Evolutionary conservation across 1,140 invertebrate species (phyloP).

Genomic region (Papilio dardanus): DNA sequence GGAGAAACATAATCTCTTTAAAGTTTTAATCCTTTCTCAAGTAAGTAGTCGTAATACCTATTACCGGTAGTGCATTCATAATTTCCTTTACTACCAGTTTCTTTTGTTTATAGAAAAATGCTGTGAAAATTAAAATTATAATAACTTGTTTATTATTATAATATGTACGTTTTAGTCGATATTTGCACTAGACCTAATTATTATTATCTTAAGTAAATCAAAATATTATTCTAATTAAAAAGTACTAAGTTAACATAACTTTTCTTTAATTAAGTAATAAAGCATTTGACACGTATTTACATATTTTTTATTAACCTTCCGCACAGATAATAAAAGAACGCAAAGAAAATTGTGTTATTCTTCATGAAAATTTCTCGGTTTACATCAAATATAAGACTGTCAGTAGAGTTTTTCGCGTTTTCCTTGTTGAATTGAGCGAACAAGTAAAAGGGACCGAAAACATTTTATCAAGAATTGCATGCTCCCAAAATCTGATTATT

Average conservation of each 20-base stretch:
- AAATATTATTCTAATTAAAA: too few relatives aligned
- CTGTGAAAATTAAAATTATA: neutral
- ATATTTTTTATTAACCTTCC: neutral
- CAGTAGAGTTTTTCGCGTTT: constrained; percentile 13
- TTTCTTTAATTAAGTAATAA: neutral
- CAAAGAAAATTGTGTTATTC: constrained; percentile 24
- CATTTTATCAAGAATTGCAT: constrained; percentile 22
- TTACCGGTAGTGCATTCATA: constrained; percentile 6
- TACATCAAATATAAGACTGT: constrained; percentile 21
- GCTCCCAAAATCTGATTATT: neutral
- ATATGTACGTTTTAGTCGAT: too few relatives aligned
- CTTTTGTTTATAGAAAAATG: neutral
- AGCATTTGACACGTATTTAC: neutral
- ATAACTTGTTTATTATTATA: neutral
- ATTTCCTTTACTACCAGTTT: neutral
- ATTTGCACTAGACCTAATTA: too few relatives aligned
- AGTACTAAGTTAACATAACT: too few relatives aligned
- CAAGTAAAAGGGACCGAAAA: constrained; percentile 8
- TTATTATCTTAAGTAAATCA: too few relatives aligned
- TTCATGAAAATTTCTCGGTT: constrained; percentile 21
- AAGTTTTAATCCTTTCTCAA: constrained; percentile 5
- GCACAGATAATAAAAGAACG: constrained; percentile 10
- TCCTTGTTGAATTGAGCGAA: constrained; percentile 33
- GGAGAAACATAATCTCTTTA: neutral
- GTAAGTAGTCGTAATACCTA: constrained; percentile 4